Evolutionary conservation across 2,797 vertebrate species (phyloP), one percentile per base, ranked within the genome.

Genomic region (Chromis chromis): DNA sequence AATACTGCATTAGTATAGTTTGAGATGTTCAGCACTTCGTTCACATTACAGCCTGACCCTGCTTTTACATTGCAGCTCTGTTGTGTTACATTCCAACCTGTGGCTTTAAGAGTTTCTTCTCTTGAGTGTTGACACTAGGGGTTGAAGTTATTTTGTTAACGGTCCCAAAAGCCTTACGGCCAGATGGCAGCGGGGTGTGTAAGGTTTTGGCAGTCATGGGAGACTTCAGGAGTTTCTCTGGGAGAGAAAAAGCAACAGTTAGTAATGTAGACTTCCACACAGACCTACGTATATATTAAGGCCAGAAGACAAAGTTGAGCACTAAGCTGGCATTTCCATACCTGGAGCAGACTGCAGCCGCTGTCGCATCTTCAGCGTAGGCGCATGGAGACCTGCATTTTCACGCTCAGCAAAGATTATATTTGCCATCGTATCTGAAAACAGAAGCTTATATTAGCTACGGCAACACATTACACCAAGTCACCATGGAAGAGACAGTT

Each of bases 281-380:
- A 39, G 25, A 67, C 3, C 0, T 2, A 19, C 6, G 22, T 40
- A 25, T 40, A 25, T 25, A 25, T 25, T 1, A 40, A 10, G 1
- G 0, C 0, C 9, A 2, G 1, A 11, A 17, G 6, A 11, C 60
- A 24, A 22, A 33, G 12, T 0, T 2, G 1, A 7, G 3, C 4
- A 52, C 4, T 55, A 14, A 8, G 6, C 6, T 8, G 4, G 5
- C 3, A 22, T 56, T 62, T 70, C 5, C 1, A 27, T 63, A 93
- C 93, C 93, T 83, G 92, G 88, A 65, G 86, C 91, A 65, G 91
- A 93, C 67, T 87, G 88, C 69, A 93, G 87, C 28, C 89, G 72
- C 61, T 76, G 79, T 27, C 90, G 70, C 68, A 86, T 75, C 58
- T 90, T 89, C 52, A 88, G 64, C 0, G 70, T n/a, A 13, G 91